Evolutionary conservation across 2,797 vertebrate genomes (phyloP).

Genomic region (Carapus acus): DNA sequence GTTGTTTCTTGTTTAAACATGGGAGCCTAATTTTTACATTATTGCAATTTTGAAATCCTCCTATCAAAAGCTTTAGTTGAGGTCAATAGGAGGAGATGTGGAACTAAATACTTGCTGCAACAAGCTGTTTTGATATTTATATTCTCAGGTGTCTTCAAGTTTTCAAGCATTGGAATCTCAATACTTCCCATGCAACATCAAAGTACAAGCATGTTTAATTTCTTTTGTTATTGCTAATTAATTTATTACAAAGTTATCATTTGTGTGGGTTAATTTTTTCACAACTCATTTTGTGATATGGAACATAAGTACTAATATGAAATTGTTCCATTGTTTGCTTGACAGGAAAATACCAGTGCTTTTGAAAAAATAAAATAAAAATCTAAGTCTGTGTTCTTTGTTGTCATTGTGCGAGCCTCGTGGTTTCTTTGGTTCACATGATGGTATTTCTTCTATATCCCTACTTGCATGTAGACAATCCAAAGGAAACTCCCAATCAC

Average conservation of each 20-base stretch:
- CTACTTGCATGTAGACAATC: no score
- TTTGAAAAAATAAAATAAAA: slow-evolving; percentile 65
- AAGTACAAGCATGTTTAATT: slow-evolving; percentile 67
- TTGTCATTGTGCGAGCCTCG: no score
- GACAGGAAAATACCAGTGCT: slow-evolving; percentile 71
- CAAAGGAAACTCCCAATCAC: no score
- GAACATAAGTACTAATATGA: slow-evolving; percentile 68
- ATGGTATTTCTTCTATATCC: no score
- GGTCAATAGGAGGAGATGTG: slow-evolving; percentile 54
- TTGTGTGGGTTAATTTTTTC: slow-evolving; percentile 74
- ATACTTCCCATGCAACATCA: slow-evolving; percentile 65
- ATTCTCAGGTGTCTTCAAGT: slow-evolving; percentile 75
- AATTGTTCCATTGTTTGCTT: slow-evolving; percentile 72
- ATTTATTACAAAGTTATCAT: slow-evolving; percentile 75
- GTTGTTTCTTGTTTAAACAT: slow-evolving; percentile 64
- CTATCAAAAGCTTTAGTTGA: slow-evolving; percentile 64
- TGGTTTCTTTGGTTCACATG: background rate
- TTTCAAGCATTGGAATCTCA: slow-evolving; percentile 62
- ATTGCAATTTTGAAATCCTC: slow-evolving; percentile 55
- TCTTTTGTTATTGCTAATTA: slow-evolving; percentile 69
- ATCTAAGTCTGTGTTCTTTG: slow-evolving; percentile 42
- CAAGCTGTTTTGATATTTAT: slow-evolving; percentile 73
- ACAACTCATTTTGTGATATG: slow-evolving; percentile 70
- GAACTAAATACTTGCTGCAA: slow-evolving; percentile 63
- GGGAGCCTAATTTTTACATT: slow-evolving; percentile 65